Evolutionary conservation across 2,113 vertebrate species (phyloP).

Genomic region (Machaerirhynchus nigripectus): DNA sequence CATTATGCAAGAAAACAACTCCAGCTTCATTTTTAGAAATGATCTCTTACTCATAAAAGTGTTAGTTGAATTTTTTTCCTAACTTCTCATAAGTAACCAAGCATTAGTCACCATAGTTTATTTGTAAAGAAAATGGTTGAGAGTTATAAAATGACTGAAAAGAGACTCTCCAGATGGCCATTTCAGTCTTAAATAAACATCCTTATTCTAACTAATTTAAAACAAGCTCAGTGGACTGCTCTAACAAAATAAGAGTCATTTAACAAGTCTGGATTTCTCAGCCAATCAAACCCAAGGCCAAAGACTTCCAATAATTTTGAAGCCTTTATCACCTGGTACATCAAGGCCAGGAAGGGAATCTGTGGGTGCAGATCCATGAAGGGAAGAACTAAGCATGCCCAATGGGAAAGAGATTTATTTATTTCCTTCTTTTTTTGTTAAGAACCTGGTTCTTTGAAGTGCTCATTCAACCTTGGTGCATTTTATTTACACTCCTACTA

Average conservation of each 20-base stretch:
- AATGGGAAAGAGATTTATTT: background rate
- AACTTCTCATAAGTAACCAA: background rate
- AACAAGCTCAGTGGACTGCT: background rate
- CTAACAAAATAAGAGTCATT: background rate
- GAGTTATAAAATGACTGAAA: slow-evolving; percentile 54
- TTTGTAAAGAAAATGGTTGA: slow-evolving; percentile 52
- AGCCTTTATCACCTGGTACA: background rate
- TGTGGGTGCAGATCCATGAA: background rate
- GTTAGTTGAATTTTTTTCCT: background rate
- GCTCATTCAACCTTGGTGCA: background rate
- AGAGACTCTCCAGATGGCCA: slow-evolving; percentile 52
- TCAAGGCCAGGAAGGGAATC: background rate
- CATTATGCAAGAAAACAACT: slow-evolving; percentile 33
- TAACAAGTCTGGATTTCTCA: slow-evolving; percentile 29
- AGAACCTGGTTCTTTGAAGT: background rate
- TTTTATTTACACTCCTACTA: background rate
- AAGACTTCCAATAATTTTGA: background rate
- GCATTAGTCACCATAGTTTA: slow-evolving; percentile 52
- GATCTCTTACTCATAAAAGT: slow-evolving; percentile 2
- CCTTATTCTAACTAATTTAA: slow-evolving; percentile 51
- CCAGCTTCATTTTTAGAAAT: background rate
- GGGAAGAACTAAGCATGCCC: background rate
- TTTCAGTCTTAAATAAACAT: slow-evolving; percentile 54
- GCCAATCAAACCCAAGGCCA: background rate
- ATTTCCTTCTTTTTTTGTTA: background rate